Conservation (phyloP, 2,888 invertebrate species). For the Metellina segmentata region DNA sequence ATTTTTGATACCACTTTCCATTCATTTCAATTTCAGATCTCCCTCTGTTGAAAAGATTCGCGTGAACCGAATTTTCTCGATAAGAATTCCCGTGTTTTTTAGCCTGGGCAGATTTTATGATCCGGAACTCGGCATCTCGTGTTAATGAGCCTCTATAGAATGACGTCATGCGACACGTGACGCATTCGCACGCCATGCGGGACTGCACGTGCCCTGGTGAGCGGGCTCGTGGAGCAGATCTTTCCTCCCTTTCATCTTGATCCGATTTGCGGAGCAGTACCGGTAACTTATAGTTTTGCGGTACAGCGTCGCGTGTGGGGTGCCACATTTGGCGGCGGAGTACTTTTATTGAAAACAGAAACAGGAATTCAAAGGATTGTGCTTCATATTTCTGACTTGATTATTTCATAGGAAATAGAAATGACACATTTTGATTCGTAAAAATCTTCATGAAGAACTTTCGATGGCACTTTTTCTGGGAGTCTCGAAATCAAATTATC, state of each 20-base stretch:
- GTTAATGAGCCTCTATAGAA: slow-evolving; percentile 52
- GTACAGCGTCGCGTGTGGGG: not conserved
- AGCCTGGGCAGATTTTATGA: not conserved
- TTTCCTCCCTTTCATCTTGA: slow-evolving; percentile 7
- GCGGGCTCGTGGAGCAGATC: slow-evolving; percentile 4
- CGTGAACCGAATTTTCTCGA: too few species aligned
- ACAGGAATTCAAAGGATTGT: not conserved
- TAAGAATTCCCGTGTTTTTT: not conserved
- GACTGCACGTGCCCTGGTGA: slow-evolving; percentile 51
- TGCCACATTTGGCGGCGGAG: slow-evolving; percentile 50
- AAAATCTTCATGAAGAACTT: too few species aligned
- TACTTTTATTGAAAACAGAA: not conserved
- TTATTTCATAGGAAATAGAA: too few species aligned
- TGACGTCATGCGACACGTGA: slow-evolving; percentile 70
- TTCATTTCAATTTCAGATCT: too few species aligned
- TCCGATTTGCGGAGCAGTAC: not conserved
- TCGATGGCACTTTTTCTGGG: not conserved
- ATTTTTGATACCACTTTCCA: too few species aligned
- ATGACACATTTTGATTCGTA: too few species aligned
- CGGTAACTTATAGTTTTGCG: too few species aligned
- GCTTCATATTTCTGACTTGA: too few species aligned
- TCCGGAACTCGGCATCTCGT: slow-evolving; percentile 22
- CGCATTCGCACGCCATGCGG: slow-evolving; percentile 42
- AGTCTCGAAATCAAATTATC: too few species aligned
- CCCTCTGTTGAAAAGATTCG: too few species aligned